A percentile compares a stretch with the other conserved stretches of the same genome.
Conservation (phyloP, 2,113 vertebrate species). For the Phocoena sinus region DNA sequence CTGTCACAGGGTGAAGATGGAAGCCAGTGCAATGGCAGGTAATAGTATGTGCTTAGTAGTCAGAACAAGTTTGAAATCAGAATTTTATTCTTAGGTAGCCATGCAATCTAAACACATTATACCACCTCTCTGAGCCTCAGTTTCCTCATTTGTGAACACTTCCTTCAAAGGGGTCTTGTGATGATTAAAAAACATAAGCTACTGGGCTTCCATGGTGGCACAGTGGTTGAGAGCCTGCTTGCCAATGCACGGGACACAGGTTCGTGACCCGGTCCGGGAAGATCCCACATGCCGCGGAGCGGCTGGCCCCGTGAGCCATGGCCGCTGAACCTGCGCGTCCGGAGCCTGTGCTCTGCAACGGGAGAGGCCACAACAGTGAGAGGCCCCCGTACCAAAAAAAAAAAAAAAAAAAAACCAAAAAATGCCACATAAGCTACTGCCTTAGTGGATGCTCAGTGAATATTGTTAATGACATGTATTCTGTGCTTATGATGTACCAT, state of each 20-base stretch:
- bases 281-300: too few species aligned
- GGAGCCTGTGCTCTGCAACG: accelerated
- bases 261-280: too few species aligned
- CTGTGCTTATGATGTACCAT: not conserved
- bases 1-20: not conserved
- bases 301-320: too few species aligned
- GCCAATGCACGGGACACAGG: too few species aligned
- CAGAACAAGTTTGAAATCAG: not conserved
- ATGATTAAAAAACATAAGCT: not conserved
- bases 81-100: not conserved
- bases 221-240: too few species aligned
- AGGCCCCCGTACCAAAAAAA: too few species aligned
- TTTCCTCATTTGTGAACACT: not conserved
- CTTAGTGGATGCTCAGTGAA: not conserved
- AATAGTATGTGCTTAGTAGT: not conserved
- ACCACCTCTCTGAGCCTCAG: not conserved
- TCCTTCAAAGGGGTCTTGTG: not conserved
- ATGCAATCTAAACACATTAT: not conserved
- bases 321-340: too few species aligned
- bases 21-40: accelerated
- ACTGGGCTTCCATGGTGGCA: not conserved
- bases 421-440: not conserved
- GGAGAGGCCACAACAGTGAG: too few species aligned
- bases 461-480: not conserved
- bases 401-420: too few species aligned